These are phyloP conservation scores for Sesamia nonagrioides DNA, from an alignment of 1,140 invertebrate species.

Conservation along the genomic window DNA sequence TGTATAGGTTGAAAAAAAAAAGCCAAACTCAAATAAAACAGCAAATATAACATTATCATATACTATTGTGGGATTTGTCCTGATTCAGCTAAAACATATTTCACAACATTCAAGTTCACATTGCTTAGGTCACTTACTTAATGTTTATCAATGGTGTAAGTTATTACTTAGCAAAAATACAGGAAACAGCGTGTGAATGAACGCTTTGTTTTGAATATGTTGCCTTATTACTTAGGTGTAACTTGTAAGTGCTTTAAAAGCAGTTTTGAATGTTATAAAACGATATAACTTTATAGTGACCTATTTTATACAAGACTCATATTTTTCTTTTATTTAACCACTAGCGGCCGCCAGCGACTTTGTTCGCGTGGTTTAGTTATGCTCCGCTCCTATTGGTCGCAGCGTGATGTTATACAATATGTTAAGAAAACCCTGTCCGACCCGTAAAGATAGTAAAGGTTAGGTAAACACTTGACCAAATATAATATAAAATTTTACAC, in stretches of 20 bases:
- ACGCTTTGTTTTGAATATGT: neutral
- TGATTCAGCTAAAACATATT: slow-evolving; percentile 11
- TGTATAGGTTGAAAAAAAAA: neutral
- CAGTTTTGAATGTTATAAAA: neutral
- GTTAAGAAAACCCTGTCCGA: no score
- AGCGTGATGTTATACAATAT: no score
- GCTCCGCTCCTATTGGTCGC: no score
- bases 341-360: no score
- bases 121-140: neutral
- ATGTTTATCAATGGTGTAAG: slow-evolving; percentile 12
- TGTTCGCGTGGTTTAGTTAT: no score
- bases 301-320: no score
- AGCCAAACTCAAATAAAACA: neutral
- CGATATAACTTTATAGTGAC: neutral
- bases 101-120: slow-evolving; percentile 20
- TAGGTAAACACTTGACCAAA: no score
- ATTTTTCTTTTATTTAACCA: no score
- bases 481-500: no score
- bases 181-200: slow-evolving; percentile 54
- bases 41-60: neutral
- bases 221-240: no score
- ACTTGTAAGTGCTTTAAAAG: neutral
- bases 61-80: slow-evolving; percentile 14
- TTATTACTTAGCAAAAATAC: slow-evolving; percentile 46
- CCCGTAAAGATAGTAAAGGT: no score